Base-by-base conservation (phyloP, 1,140 invertebrate species). In the Solenopsis invicta region DNA sequence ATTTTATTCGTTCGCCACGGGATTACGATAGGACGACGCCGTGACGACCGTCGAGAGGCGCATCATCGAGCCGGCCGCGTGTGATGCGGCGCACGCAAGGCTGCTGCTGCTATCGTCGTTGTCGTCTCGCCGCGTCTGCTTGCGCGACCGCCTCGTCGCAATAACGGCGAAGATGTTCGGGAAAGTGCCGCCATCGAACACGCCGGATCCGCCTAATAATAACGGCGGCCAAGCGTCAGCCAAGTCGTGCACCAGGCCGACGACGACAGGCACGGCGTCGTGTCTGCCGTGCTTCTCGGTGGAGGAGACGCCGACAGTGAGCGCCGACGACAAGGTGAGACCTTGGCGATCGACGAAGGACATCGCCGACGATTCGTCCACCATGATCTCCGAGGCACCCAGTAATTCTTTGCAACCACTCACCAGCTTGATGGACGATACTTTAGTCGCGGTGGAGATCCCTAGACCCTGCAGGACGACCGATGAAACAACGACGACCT, bases 91-190 rank as follows among this genome's bases (percentile, higher is more conserved):
- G 52, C 80, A 74, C 37, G 34, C 86, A 56, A n/a, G 62, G 29
- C 45, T 29, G 76, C 41, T 13, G 71, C 50, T 13, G 52, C 52
- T 61, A 54, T 52, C 50, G 64, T 67, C 34, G 50, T 61, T 18
- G 84, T 86, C 56, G n/a, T n/a, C n/a, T n/a, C n/a, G n/a, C 48
- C 88, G 72, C 50, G 52, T 74, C 72, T 76, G 50, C 9, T 75
- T 34, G 62, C 29, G 74, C 88, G 45, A 85, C 41, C 34, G 37
- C 4, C 78, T 62, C 61, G 62, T 69, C 76, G 76, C 81, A 77
- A 90, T 91, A 91, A 88, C 85, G 59, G 77, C 69, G 85, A 94
- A 90, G 75, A 95, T 95, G 95, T 94, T 95, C 78, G 94, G 94
- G 67, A 95, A 95, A 86, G 92, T 94, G 82, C 93, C 94, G 37